These are phyloP conservation scores for Aphidius gifuensis DNA, from an alignment of 1,140 invertebrate genomes.

Conservation along the genomic window DNA sequence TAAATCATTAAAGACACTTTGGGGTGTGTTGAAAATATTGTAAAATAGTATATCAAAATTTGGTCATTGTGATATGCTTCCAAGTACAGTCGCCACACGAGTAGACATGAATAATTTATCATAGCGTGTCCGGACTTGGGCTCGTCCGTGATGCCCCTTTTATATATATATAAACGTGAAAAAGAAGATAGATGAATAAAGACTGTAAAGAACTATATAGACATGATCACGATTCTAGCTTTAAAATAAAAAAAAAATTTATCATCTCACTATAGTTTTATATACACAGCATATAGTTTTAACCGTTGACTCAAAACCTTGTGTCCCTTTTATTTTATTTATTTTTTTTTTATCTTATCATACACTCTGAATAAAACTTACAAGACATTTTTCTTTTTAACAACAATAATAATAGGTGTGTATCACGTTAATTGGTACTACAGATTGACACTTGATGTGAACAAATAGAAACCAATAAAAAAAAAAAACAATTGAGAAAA, in stretches of 20 bases:
- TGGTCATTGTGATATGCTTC: background rate
- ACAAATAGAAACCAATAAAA: background rate
- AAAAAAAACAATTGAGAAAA: background rate
- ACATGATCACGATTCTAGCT: conserved; percentile 21
- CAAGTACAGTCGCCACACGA: background rate
- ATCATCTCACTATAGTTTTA: no score
- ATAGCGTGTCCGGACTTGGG: conserved; percentile 22
- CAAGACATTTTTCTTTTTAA: conserved; percentile 13
- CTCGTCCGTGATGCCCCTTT: conserved; percentile 15
- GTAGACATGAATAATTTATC: conserved; percentile 36
- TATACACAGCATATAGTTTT: no score
- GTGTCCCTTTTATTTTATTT: background rate
- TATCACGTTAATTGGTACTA: conserved; percentile 28
- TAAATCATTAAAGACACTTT: no score
- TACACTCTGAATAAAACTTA: background rate
- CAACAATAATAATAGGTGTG: conserved; percentile 25
- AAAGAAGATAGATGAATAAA: conserved; percentile 6
- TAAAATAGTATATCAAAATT: background rate
- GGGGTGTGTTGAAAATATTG: no score
- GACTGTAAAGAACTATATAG: background rate
- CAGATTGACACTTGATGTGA: conserved; percentile 18
- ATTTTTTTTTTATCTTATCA: background rate
- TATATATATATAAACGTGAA: conserved; percentile 10
- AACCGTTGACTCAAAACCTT: background rate
- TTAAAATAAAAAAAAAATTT: background rate